Percentiles rank a stretch among this genome's conserved stretches.
Evolutionary conservation across 2,797 vertebrate species (phyloP).

Genomic region (Chelon labrosus): DNA sequence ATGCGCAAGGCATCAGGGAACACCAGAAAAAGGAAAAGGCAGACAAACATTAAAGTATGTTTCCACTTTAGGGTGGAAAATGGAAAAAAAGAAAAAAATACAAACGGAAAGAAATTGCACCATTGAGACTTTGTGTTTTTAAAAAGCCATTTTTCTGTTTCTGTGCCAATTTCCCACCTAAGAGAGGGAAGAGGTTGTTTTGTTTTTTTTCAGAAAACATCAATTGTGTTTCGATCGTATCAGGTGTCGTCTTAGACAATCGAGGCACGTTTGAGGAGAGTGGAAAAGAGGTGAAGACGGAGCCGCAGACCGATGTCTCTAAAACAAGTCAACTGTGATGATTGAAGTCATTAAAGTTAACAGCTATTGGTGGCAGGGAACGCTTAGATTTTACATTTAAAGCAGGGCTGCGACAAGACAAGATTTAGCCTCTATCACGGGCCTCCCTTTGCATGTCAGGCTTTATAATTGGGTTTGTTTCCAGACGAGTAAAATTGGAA

Average conservation of each 20-base stretch:
- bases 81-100: background rate
- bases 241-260: conserved; percentile 35
- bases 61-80: conserved; percentile 4
- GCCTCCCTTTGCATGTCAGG: conserved; percentile 13
- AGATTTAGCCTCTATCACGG: conserved; percentile 30
- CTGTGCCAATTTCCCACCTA: conserved; percentile 12
- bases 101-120: background rate
- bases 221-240: conserved; percentile 32
- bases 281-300: conserved; percentile 28
- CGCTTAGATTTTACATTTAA: conserved; percentile 51
- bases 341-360: conserved; percentile 67
- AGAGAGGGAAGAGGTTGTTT: conserved; percentile 15
- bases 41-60: background rate
- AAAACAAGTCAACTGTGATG: conserved; percentile 63
- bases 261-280: conserved; percentile 34
- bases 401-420: conserved; percentile 44
- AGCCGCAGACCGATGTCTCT: conserved; percentile 43
- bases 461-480: conserved; percentile 40
- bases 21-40: background rate
- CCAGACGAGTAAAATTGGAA: conserved; percentile 37
- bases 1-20: background rate
- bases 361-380: conserved; percentile 33
- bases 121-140: conserved; percentile 6
- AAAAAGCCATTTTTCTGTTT: conserved; percentile 17
- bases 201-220: conserved; percentile 14